Base-by-base conservation (phyloP, 2,797 vertebrate species). In the Pseudopleuronectes americanus region DNA sequence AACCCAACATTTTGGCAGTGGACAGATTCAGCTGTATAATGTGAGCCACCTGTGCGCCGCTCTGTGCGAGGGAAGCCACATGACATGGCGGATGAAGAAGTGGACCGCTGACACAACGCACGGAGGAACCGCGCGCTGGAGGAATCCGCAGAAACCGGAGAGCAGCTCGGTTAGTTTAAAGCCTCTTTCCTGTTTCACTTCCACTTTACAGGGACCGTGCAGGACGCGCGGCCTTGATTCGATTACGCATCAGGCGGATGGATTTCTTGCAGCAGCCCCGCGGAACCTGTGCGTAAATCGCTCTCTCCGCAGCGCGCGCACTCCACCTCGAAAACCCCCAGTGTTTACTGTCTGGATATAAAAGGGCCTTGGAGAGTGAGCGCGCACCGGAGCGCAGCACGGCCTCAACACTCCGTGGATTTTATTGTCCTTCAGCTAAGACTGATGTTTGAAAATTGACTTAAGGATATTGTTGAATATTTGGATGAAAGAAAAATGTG, bases 21-120 rank as follows among this genome's bases (percentile, higher is more conserved):
- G 66, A 82, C 77, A 56, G 54, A 69, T 64, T 78, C 64, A 31
- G 60, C 64, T 53, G 16, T 31, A 26, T 92, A 91, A 93, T 88
- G 45, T 51, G 83, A 92, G 80, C 85, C 93, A 93, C 91, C 88
- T 92, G 92, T 66, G 74, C 77, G 47, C 61, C 38, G 58, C 56
- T 74, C 57, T 33, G 76, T 22, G 79, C n/a, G 21, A 71, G 68
- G 70, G 67, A 80, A 43, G 6, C 28, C 84, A 84, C 87, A 80
- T 82, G 87, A 90, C 90, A 77, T 90, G 89, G 92, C 84, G 67
- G 76, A 86, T 86, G 83, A 82, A 81, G 89, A 85, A 85, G 75
- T 81, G 88, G 83, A 64, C 77, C 78, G 76, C 80, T 89, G 84
- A 88, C 80, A 81, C 67, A 77, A 81, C 68, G 82, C 87, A 75